Evolutionary conservation across 2,888 invertebrate genomes (phyloP).

Genomic region (Brachypalpus laphriformis): DNA sequence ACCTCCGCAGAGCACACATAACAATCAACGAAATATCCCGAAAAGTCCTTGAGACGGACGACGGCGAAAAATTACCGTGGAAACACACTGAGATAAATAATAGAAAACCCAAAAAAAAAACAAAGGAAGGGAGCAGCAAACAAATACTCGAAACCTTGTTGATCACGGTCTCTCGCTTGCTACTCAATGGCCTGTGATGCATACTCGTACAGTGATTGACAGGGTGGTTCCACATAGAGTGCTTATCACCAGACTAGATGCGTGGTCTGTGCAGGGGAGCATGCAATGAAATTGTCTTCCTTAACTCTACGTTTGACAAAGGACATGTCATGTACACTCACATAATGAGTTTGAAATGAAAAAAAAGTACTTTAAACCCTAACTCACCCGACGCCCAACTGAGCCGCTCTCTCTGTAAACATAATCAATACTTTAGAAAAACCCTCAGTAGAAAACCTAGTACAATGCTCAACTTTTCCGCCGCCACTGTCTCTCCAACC

Average conservation of each 20-base stretch:
- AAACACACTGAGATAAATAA: conserved; percentile 45
- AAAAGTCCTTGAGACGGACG: conserved; percentile 72
- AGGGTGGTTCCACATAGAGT: conserved; percentile 1
- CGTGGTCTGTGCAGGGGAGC: conserved; percentile 1
- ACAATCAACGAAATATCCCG: conserved; percentile 49
- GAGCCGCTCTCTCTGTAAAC: background rate
- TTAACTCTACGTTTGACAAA: conserved; percentile 51
- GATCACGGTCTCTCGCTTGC: conserved; percentile 50
- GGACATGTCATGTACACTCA: conserved; percentile 64
- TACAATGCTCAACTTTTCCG: conserved; percentile 63
- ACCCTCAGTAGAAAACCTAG: conserved; percentile 37
- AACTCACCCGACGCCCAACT: conserved; percentile 20
- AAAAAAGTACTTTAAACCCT: conserved; percentile 36
- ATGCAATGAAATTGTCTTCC: conserved; percentile 19
- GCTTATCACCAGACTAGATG: conserved; percentile 17
- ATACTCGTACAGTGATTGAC: conserved; percentile 3
- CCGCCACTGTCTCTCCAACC: conserved; percentile 15
- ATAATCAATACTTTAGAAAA: conserved; percentile 61
- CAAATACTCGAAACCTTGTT: conserved; percentile 27
- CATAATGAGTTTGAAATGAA: conserved; percentile 61
- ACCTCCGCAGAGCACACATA: conserved; percentile 30
- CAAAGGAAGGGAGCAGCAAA: background rate
- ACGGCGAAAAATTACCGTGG: conserved; percentile 52
- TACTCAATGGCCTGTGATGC: conserved; percentile 56
- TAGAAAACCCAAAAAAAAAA: conserved; percentile 19